These are phyloP conservation scores for Mallotus villosus DNA, from an alignment of 2,797 vertebrate species.

Conservation along the genomic window DNA sequence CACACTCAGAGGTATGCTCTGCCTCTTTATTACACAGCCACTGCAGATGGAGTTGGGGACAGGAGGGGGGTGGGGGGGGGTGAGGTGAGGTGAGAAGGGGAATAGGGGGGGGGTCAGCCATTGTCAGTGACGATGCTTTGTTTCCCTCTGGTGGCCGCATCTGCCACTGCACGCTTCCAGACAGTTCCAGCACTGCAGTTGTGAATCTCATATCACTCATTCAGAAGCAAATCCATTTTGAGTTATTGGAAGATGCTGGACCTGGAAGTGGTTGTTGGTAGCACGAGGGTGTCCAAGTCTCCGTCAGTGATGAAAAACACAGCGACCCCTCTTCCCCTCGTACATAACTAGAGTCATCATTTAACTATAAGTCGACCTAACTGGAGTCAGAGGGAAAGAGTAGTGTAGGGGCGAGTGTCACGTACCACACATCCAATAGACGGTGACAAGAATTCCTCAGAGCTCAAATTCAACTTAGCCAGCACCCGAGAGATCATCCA, in stretches of 20 bases:
- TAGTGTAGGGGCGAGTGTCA: constrained; percentile 10
- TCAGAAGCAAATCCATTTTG: background rate
- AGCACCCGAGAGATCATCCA: constrained; percentile 31
- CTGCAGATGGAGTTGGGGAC: constrained; percentile 32
- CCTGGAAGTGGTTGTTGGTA: no score
- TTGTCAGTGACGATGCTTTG: constrained; percentile 53
- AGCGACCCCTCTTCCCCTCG: constrained; percentile 22
- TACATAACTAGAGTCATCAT: background rate
- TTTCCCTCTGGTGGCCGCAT: constrained; percentile 74
- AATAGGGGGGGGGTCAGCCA: constrained; percentile 17
- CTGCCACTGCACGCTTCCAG: constrained; percentile 23
- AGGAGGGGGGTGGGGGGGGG: constrained; percentile 16
- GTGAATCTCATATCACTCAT: background rate
- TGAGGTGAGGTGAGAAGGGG: constrained; percentile 18
- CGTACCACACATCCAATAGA: constrained; percentile 42
- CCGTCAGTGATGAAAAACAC: constrained; percentile 45
- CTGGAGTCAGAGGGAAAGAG: constrained; percentile 41
- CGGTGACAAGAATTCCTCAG: constrained; percentile 49
- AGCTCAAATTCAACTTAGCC: constrained; percentile 37
- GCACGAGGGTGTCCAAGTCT: constrained; percentile 15
- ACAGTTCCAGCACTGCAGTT: no score
- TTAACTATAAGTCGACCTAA: background rate
- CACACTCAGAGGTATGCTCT: background rate
- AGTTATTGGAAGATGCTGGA: background rate
- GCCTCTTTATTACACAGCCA: constrained; percentile 44